These are phyloP conservation scores for Rhagoletis zephyria DNA, from an alignment of 1,140 invertebrate genomes.

Conservation along the genomic window DNA sequence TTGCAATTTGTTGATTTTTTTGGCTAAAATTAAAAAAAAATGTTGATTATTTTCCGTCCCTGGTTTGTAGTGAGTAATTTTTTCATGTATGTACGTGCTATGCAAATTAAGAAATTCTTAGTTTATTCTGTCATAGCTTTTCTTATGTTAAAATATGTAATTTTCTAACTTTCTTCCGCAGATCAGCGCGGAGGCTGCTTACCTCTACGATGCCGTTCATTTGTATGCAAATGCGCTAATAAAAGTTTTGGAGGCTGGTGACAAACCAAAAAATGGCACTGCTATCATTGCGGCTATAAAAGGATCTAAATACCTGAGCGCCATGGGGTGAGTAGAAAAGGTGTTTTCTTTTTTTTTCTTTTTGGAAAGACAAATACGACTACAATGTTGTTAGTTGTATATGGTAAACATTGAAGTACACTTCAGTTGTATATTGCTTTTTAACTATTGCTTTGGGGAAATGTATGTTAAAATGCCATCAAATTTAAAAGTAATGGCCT, in stretches of 20 bases:
- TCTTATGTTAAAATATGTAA: background rate
- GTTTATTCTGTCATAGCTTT: background rate
- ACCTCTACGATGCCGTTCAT: constrained; percentile 91
- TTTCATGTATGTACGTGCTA: no score
- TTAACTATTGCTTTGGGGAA: no score
- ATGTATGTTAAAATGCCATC: no score
- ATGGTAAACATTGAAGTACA: background rate
- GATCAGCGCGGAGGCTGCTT: constrained; percentile 90
- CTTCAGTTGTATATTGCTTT: background rate
- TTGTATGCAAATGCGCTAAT: constrained; percentile 86
- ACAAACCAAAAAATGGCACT: constrained; percentile 81
- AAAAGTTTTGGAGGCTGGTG: constrained; percentile 78
- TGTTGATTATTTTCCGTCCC: no score
- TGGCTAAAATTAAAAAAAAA: no score
- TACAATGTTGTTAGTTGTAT: background rate
- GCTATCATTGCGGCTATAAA: constrained; percentile 82
- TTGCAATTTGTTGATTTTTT: no score
- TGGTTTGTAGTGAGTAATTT: no score
- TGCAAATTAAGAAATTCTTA: background rate
- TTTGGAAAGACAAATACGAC: no score
- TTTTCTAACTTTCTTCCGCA: constrained; percentile 65
- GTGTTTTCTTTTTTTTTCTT: background rate
- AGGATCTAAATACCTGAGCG: constrained; percentile 84
- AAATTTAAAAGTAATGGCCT: background rate
- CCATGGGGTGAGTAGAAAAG: constrained; percentile 82